Evolutionary conservation across 2,113 vertebrate species (phyloP), one percentile per base, ranked within the genome.

Genomic region (Piprites chloris): DNA sequence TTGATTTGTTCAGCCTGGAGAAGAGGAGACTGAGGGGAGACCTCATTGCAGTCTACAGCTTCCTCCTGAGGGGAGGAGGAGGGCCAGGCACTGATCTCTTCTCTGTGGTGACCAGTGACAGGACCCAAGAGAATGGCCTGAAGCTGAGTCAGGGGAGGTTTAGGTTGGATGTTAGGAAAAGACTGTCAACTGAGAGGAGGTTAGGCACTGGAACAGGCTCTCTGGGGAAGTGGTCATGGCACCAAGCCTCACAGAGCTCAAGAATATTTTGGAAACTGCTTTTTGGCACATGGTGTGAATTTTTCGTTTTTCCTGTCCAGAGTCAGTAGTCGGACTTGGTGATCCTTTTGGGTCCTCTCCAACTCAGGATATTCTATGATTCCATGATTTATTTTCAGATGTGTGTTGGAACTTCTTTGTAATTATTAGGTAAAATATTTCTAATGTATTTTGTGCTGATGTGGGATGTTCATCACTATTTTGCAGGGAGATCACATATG

Each of bases 101-200:
- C 41, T 63, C 17, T 79, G 8, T 47, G 17, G 24, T 26, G 30
- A 9, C 30, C 53, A 18, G 53, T 22, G 62, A 18, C 46, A 47
- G 24, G 9, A n/a, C 20, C n/a, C 2, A 6, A 53, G 16, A 28
- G 9, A 47, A 15, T 0, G 0, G 6, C 17, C 8, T 32, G 47
- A 55, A 69, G 30, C 24, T 47, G 28, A 47, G 30, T 10, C n/a
- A 62, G 26, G 21, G 26, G 11, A 69, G 13, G 6, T 68, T 89
- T 30, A 18, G 4, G 12, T 7, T 76, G 21, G 12, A 16, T 27
- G 27, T 69, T 4, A 76, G 53, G 47, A 69, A 62, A 55, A 68
- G 16, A 4, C 17, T 47, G 21, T 68, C 37, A 19, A 24, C 22
- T 19, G 16, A 68, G 8, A 47, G 9, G 5, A 5, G 13, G 14